Conservation (phyloP, 2,113 vertebrate species). For the Crypturellus undulatus region DNA sequence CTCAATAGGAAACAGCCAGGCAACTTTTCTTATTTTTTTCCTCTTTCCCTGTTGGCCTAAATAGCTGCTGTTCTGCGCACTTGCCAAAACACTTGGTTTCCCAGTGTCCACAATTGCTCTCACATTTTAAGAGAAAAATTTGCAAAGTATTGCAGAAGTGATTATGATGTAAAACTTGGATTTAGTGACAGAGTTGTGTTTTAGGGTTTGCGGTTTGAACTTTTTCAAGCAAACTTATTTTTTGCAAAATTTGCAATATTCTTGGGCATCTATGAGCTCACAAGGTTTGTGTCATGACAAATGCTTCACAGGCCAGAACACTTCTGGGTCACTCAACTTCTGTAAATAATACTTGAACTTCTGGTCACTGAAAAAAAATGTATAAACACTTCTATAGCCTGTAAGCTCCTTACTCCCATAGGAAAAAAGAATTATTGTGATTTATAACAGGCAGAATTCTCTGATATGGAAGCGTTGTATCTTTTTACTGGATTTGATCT, state of each 20-base stretch:
- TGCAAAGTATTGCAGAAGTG: not conserved
- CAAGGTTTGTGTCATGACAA: rapidly evolving
- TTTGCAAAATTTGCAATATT: not conserved
- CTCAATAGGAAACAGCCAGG: not conserved
- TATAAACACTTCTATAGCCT: too few species aligned
- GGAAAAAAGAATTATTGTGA: not conserved
- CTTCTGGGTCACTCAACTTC: not conserved
- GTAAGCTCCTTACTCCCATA: not conserved
- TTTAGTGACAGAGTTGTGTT: not conserved
- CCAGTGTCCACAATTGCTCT: not conserved
- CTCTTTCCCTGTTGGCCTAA: not conserved
- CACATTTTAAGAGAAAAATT: not conserved
- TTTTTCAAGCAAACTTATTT: not conserved
- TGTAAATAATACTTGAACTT: not conserved
- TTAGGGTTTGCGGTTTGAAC: not conserved
- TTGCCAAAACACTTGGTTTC: not conserved
- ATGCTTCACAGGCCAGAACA: not conserved
- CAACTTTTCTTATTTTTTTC: not conserved
- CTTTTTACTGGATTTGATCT: not conserved
- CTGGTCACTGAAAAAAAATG: not conserved
- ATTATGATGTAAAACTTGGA: rapidly evolving
- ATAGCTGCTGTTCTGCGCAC: not conserved
- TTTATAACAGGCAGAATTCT: not conserved
- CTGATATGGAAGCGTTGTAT: rapidly evolving
- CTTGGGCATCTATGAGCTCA: rapidly evolving